Evolutionary conservation across 2,797 vertebrate genomes (phyloP).

Genomic region (Phoebastria nigripes): DNA sequence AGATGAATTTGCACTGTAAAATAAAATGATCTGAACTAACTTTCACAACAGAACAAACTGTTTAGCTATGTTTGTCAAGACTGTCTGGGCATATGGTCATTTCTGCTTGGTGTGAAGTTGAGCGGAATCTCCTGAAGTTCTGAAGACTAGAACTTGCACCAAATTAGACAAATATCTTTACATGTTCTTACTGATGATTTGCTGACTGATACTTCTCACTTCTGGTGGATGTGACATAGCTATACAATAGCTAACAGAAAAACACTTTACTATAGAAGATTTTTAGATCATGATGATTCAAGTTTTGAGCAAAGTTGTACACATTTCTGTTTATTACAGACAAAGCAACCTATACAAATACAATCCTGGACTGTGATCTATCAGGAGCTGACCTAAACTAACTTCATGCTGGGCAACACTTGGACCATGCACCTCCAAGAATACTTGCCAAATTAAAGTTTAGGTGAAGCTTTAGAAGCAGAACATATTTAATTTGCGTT

Average conservation of each 20-base stretch:
- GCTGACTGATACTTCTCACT: not conserved
- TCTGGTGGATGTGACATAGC: not conserved
- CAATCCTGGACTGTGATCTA: not conserved
- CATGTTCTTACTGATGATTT: not conserved
- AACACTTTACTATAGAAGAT: not conserved
- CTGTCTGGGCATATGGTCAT: fast-evolving
- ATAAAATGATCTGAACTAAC: not conserved
- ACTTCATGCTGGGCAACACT: not conserved
- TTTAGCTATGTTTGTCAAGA: not conserved
- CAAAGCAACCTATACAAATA: not conserved
- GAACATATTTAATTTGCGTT: not conserved
- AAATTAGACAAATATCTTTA: not conserved
- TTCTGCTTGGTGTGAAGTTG: not conserved
- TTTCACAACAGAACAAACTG: not conserved
- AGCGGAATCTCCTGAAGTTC: not conserved
- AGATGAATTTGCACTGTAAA: not conserved
- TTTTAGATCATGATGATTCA: not conserved
- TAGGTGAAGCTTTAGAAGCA: not conserved
- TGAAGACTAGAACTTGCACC: not conserved
- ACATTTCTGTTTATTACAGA: not conserved
- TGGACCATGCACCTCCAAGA: not conserved
- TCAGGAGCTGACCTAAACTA: not conserved
- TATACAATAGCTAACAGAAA: not conserved
- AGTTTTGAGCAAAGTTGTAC: not conserved
- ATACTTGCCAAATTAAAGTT: not conserved